Conservation (phyloP, 2,888 invertebrate species). For the Dolichomitus sp. region DNA sequence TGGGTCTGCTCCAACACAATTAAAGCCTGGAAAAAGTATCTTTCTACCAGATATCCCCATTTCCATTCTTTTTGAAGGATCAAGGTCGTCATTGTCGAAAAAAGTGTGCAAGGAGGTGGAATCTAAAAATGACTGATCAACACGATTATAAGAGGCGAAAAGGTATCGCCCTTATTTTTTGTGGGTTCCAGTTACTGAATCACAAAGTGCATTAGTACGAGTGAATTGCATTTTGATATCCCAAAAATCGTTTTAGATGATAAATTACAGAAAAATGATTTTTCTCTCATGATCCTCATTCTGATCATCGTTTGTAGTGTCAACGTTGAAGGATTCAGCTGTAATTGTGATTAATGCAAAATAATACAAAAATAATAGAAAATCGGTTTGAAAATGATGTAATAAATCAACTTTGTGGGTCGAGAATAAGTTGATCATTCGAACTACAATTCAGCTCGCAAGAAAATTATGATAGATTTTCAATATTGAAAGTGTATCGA, state of each 20-base stretch:
- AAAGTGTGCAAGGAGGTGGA: slow-evolving; percentile 29
- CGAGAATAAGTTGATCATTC: too few relatives aligned
- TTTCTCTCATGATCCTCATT: neutral
- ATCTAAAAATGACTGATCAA: slow-evolving; percentile 6
- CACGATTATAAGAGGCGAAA: slow-evolving; percentile 10
- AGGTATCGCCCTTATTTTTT: neutral
- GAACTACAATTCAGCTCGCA: too few relatives aligned
- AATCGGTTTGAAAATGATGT: neutral
- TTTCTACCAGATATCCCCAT: slow-evolving; percentile 2
- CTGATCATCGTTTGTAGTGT: neutral
- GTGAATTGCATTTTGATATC: neutral
- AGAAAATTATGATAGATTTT: too few relatives aligned
- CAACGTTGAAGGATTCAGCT: neutral
- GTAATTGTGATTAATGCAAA: slow-evolving; percentile 17
- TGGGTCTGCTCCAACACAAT: slow-evolving; percentile 29
- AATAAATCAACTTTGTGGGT: too few relatives aligned
- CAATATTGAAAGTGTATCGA: too few relatives aligned
- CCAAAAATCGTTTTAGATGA: neutral
- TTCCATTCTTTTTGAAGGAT: slow-evolving; percentile 38
- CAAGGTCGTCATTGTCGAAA: slow-evolving; percentile 41
- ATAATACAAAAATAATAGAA: slow-evolving; percentile 1
- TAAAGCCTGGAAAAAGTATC: slow-evolving; percentile 43
- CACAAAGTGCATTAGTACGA: slow-evolving; percentile 17
- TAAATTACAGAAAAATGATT: neutral
- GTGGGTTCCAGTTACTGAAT: neutral